A percentile compares a stretch with the other conserved stretches of the same genome.
Evolutionary conservation across 1,140 invertebrate genomes (phyloP).

Genomic region (Chironomus striatipennis): DNA sequence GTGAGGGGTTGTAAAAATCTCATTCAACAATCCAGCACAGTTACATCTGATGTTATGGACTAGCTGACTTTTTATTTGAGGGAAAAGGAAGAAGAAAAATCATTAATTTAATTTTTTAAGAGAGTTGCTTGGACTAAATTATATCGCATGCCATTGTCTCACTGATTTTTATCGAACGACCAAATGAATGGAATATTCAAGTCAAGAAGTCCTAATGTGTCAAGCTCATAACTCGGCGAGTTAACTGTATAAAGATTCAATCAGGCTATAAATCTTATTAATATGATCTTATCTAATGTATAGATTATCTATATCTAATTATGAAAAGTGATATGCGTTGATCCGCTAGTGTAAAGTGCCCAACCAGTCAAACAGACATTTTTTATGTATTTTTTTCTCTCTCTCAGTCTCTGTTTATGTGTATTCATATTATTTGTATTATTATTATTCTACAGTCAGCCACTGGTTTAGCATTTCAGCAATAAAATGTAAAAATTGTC

Average conservation of each 20-base stretch:
- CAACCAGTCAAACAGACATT: neutral
- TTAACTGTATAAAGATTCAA: neutral
- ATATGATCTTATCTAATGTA: slow-evolving; percentile 4
- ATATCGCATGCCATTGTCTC: neutral
- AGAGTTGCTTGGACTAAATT: neutral
- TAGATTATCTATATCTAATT: slow-evolving; percentile 22
- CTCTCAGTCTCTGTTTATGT: no score
- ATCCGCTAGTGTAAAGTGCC: slow-evolving; percentile 15
- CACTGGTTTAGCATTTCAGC: neutral
- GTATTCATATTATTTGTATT: no score
- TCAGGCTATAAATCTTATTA: slow-evolving; percentile 22
- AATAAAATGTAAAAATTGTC: slow-evolving; percentile 6
- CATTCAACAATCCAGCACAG: no score
- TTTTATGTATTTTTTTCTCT: no score
- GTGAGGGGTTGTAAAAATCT: neutral
- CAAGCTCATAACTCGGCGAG: neutral
- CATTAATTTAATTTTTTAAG: no score
- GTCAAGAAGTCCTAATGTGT: slow-evolving; percentile 20
- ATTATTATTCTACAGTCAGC: no score
- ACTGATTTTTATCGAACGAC: neutral
- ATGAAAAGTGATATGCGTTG: slow-evolving; percentile 15
- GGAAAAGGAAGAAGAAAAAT: no score
- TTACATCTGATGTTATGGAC: no score
- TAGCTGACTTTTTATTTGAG: no score
- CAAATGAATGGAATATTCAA: neutral